Evolutionary conservation across 2,888 invertebrate genomes (phyloP).

Genomic region (Drosophila paracracens): DNA sequence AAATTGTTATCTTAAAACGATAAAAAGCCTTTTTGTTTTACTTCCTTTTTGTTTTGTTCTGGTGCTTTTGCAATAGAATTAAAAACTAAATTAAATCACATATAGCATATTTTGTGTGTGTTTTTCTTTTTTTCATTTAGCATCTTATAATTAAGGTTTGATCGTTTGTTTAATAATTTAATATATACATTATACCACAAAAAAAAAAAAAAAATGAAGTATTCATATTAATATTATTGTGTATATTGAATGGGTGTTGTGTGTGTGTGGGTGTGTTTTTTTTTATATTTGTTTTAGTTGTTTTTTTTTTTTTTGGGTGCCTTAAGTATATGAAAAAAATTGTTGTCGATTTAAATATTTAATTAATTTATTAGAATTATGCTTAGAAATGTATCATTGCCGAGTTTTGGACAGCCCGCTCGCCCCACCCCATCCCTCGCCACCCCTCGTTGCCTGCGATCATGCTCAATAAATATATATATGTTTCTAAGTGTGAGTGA

Average conservation of each 20-base stretch:
- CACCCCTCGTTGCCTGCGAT: neutral
- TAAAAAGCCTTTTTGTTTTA: constrained; percentile 66
- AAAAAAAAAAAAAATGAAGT: constrained; percentile 36
- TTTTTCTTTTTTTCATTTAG: constrained; percentile 6
- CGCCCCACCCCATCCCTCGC: neutral
- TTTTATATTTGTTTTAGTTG: constrained; percentile 22
- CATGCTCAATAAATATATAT: constrained; percentile 30
- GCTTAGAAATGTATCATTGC: constrained; percentile 55
- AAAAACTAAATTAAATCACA: constrained; percentile 76
- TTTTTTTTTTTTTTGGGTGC: constrained; percentile 28
- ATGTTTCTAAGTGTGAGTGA: neutral
- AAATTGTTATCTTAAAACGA: constrained; percentile 57
- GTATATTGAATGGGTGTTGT: constrained; percentile 18
- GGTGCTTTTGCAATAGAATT: constrained; percentile 48
- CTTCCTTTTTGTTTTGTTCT: constrained; percentile 12
- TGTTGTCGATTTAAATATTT: constrained; percentile 20
- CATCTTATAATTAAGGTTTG: constrained; percentile 31
- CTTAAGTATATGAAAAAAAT: constrained; percentile 68
- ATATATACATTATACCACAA: constrained; percentile 54
- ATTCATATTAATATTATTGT: constrained; percentile 22
- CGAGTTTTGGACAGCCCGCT: constrained; percentile 24
- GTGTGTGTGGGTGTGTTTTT: constrained; percentile 10
- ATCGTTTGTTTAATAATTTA: constrained; percentile 42
- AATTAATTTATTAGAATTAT: constrained; percentile 47
- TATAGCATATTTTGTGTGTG: constrained; percentile 60